Evolutionary conservation across 2,888 invertebrate genomes (phyloP).

Genomic region (Sarcophaga variegata): DNA sequence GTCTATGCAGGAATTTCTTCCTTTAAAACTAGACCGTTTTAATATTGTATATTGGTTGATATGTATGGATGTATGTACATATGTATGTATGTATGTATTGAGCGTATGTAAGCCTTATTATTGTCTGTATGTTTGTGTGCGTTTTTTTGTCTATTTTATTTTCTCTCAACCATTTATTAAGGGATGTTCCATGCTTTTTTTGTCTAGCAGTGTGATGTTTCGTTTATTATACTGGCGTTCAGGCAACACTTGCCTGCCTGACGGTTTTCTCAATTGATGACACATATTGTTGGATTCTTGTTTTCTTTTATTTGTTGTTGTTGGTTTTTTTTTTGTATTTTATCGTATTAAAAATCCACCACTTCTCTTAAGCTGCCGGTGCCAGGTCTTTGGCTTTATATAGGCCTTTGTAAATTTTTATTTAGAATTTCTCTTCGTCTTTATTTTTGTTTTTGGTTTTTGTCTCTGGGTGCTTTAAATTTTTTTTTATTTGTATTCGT

Average conservation of each 20-base stretch:
- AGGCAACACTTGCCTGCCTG: conserved; percentile 49
- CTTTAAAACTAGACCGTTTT: not conserved
- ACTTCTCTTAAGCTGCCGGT: conserved; percentile 60
- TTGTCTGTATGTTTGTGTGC: conserved; percentile 2
- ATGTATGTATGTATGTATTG: not conserved
- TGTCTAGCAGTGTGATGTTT: conserved; percentile 14
- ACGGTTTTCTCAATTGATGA: conserved; percentile 60
- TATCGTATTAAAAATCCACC: conserved; percentile 68
- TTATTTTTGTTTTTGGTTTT: conserved; percentile 12
- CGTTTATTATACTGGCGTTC: conserved; percentile 13
- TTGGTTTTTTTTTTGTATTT: conserved; percentile 4
- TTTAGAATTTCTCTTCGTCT: conserved; percentile 4
- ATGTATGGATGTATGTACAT: not conserved
- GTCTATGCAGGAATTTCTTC: conserved; percentile 15
- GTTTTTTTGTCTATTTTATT: not conserved
- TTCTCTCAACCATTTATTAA: conserved; percentile 33
- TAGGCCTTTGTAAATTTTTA: not conserved
- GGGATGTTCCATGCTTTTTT: conserved; percentile 61
- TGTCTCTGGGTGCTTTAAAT: conserved; percentile 39
- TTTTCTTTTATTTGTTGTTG: conserved; percentile 9
- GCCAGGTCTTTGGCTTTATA: conserved; percentile 32
- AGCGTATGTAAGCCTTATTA: conserved; percentile 63
- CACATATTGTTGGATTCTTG: conserved; percentile 50
- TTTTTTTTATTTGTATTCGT: conserved; percentile 47
- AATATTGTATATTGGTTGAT: not conserved